A percentile compares a stretch with the other conserved stretches of the same genome.
These are phyloP conservation scores for Rhincodon typus DNA, from an alignment of 2,797 vertebrate genomes.

Conservation along the genomic window DNA sequence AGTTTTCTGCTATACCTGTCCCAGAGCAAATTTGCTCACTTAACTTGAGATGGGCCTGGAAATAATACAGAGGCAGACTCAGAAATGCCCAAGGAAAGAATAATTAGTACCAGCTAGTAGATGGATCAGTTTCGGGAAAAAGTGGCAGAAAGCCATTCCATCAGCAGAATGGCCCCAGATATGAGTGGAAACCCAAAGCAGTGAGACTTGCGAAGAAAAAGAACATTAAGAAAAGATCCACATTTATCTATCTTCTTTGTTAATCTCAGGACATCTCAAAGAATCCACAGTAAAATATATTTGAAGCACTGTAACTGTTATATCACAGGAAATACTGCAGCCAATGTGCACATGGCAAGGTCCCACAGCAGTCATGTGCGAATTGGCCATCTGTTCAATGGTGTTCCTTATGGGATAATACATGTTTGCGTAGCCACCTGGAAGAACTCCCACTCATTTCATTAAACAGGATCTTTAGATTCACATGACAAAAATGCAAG, in stretches of 20 bases:
- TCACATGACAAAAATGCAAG: not conserved
- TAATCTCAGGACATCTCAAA: not conserved
- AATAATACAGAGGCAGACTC: not conserved
- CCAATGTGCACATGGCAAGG: not conserved
- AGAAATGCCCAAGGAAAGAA: not conserved
- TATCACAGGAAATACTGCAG: not conserved
- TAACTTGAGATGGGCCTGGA: not conserved
- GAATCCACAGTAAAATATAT: not conserved
- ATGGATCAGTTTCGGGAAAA: not conserved
- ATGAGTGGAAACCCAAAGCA: not conserved
- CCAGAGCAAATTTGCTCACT: not conserved
- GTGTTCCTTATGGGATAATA: not conserved
- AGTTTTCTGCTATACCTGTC: not conserved
- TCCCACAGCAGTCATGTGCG: not conserved
- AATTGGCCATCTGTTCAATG: not conserved
- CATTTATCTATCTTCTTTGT: not conserved
- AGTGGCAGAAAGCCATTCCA: not conserved
- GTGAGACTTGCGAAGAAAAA: not conserved
- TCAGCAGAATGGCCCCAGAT: not conserved
- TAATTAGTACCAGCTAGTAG: not conserved
- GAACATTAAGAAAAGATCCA: not conserved
- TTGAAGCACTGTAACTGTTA: not conserved
- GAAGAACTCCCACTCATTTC: not conserved
- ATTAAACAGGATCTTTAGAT: not conserved
- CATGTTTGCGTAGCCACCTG: not conserved